phyloP scores from a whole-genome alignment of 2,797 vertebrate species.

The Acanthis flammea region DNA sequence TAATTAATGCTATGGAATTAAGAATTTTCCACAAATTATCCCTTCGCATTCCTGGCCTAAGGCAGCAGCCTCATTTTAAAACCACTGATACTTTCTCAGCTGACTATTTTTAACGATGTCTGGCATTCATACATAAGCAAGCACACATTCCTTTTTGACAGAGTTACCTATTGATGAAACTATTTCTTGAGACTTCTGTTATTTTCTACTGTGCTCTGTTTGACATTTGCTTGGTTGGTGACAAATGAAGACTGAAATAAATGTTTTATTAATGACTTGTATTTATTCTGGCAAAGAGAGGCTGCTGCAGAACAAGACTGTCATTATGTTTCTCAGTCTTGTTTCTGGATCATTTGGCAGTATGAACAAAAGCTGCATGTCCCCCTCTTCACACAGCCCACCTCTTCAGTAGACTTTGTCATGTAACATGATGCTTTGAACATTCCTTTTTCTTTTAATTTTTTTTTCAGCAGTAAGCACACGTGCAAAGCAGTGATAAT shows the following conservation, averaged over 20 bases:
- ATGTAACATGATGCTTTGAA: neutral
- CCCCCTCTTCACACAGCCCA: neutral
- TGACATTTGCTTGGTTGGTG: neutral
- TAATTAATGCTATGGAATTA: neutral
- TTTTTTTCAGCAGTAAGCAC: neutral
- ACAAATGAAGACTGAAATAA: slow-evolving; percentile 6
- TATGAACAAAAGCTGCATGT: neutral
- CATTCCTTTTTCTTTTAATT: neutral
- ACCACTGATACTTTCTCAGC: neutral
- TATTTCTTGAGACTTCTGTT: neutral
- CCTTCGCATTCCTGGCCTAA: neutral
- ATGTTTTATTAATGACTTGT: neutral
- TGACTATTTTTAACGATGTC: neutral
- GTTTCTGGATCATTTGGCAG: neutral
- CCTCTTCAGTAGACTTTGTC: neutral
- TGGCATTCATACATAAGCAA: neutral
- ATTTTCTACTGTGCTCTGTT: neutral
- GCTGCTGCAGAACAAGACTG: neutral
- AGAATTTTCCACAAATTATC: neutral
- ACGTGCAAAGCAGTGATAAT: neutral
- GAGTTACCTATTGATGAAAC: neutral
- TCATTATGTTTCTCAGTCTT: neutral
- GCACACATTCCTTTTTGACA: neutral
- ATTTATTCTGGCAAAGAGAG: neutral
- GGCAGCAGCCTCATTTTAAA: neutral